Percentiles rank a stretch among this genome's conserved stretches.
These are phyloP conservation scores for Monopis laevigella DNA, from an alignment of 2,888 invertebrate species.

Conservation along the genomic window DNA sequence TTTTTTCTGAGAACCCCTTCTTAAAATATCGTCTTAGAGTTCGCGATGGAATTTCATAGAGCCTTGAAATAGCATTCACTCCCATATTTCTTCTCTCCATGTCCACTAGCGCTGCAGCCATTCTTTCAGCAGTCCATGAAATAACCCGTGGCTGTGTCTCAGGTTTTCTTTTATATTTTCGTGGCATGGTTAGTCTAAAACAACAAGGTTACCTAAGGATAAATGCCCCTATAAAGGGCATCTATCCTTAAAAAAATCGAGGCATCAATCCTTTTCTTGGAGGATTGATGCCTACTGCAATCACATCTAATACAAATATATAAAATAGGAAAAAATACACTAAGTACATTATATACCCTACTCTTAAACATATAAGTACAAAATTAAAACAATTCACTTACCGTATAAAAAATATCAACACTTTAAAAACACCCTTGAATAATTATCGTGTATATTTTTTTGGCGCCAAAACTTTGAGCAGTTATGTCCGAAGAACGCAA, in stretches of 20 bases:
- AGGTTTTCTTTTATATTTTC: constrained; percentile 21
- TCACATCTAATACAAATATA: too few relatives aligned
- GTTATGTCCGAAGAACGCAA: too few relatives aligned
- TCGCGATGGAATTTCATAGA: constrained; percentile 23
- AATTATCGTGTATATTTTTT: too few relatives aligned
- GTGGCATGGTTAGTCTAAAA: constrained; percentile 19
- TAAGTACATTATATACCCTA: too few relatives aligned
- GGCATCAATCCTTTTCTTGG: too few relatives aligned
- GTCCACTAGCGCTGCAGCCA: constrained; percentile 22
- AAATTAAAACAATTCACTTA: too few relatives aligned
- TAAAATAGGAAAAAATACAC: too few relatives aligned
- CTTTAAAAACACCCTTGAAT: too few relatives aligned
- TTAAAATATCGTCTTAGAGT: constrained; percentile 23
- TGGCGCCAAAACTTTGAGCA: too few relatives aligned
- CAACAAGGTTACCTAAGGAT: too few relatives aligned
- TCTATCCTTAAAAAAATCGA: constrained; percentile 17
- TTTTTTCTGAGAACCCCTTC: constrained; percentile 19
- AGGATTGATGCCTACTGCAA: constrained; percentile 19
- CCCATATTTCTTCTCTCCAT: constrained; percentile 21
- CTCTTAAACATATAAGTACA: too few relatives aligned
- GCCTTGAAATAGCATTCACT: constrained; percentile 23
- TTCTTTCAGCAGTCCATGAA: constrained; percentile 21
- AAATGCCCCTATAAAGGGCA: constrained; percentile 18
- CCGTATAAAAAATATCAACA: too few relatives aligned
- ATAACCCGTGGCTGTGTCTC: constrained; percentile 19